These are phyloP conservation scores for Spicauda simplicius DNA, from an alignment of 2,888 invertebrate genomes.

Conservation along the genomic window DNA sequence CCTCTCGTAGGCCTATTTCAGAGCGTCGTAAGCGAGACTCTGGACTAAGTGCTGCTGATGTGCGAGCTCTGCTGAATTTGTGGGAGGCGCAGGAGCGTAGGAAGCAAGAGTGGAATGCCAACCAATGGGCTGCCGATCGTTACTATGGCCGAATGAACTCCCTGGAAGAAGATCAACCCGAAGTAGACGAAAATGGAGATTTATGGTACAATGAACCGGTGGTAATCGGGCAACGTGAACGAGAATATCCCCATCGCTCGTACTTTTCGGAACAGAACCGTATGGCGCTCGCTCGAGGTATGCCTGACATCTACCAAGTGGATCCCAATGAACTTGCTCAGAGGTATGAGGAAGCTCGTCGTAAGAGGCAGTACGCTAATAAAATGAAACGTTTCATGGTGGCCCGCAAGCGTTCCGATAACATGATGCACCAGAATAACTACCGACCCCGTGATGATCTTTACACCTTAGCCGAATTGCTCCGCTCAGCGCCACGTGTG, in stretches of 20 bases:
- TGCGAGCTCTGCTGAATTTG: constrained; percentile 84
- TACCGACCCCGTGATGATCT: constrained; percentile 83
- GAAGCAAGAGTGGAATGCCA: constrained; percentile 78
- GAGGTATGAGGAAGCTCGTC: constrained; percentile 76
- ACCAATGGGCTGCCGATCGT: constrained; percentile 71
- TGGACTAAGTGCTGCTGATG: constrained; percentile 86
- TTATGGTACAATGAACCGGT: constrained; percentile 86
- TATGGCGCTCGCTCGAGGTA: constrained; percentile 68
- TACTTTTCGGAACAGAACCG: constrained; percentile 81
- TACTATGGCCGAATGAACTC: constrained; percentile 71
- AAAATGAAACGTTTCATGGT: constrained; percentile 87
- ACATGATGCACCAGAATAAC: constrained; percentile 71
- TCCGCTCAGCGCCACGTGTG: constrained; percentile 80
- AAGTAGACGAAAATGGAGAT: constrained; percentile 81
- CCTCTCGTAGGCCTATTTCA: constrained; percentile 63
- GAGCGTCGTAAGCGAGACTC: constrained; percentile 86
- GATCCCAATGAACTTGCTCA: constrained; percentile 74
- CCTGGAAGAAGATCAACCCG: constrained; percentile 77
- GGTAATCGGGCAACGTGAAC: constrained; percentile 73
- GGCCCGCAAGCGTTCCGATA: constrained; percentile 81
- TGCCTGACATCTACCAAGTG: constrained; percentile 75
- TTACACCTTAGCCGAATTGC: constrained; percentile 85
- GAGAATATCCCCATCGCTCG: constrained; percentile 72
- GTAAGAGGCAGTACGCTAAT: constrained; percentile 78
- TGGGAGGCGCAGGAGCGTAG: constrained; percentile 86